Base-by-base conservation (phyloP, 1,140 invertebrate genomes). In the Solenopsis fugax region DNA sequence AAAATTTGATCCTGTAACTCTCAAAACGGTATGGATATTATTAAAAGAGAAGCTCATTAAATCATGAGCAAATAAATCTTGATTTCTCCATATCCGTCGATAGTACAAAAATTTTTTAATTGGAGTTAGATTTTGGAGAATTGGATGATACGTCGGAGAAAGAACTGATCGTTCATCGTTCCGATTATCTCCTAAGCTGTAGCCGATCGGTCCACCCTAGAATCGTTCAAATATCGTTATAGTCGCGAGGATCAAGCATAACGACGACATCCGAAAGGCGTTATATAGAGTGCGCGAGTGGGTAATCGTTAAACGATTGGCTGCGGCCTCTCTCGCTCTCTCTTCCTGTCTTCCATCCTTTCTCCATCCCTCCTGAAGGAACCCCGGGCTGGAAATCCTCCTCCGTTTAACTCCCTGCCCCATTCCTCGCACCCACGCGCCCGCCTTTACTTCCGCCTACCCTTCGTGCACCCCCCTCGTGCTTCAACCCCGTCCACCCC, bases 301-400 rank as follows among this genome's bases (percentile, higher is more conserved):
- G 92, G 93, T 95, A 95, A 95, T 95, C 94, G 93, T 94, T 94
- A 95, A 95, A 94, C 92, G 93, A 95, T 95, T 95, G 93, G 93
- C 93, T 95, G 93, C 90, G 92, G 89, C 87, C 88, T 89, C 90
- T 89, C 88, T 86, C 87, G 62, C 58, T 77, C 58, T 34, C 75
- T 67, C 62, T 78, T 76, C 67, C 87, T 62, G 58, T 60, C 80
- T 78, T 85, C 62, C 64, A 45, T 41, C 67, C 77, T 80, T 67
- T 89, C 73, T 73, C 75, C 58, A 67, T 78, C 58, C 29, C 85
- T 64, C 60, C 73, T 88, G 56, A 65, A 78, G 87, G 82, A 81
- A 85, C 56, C 62, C 60, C 54, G 81, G 65, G 75, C 72, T 81
- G 54, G 58, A 82, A 82, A 24, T 90, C 86, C 88, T 91, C 77